Percentiles rank a stretch among this genome's conserved stretches.
Conservation (phyloP, 1,140 invertebrate genomes). For the Meloidogyne exigua region DNA sequence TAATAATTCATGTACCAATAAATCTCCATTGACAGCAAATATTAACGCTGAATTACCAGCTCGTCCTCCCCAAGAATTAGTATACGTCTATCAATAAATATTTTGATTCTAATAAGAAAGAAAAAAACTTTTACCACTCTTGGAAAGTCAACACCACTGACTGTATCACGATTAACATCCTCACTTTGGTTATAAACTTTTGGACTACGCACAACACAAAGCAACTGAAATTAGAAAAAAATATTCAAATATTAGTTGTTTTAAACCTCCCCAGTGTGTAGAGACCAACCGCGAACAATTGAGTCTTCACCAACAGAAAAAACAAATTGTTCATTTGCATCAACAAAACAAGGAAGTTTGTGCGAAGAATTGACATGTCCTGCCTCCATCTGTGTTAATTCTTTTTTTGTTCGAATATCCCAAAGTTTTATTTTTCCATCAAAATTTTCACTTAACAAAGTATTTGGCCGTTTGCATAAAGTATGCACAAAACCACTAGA, state of each 20-base stretch:
- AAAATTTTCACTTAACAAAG: slow-evolving; percentile 35
- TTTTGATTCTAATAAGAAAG: not conserved
- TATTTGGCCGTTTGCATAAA: slow-evolving; percentile 17
- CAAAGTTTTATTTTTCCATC: slow-evolving; percentile 38
- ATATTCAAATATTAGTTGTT: not conserved
- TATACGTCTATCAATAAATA: not conserved
- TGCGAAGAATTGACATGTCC: slow-evolving; percentile 33
- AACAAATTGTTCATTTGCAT: slow-evolving; percentile 31
- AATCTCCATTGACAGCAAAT: slow-evolving; percentile 30
- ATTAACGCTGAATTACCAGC: slow-evolving; percentile 32
- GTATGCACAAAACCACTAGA: slow-evolving; percentile 30
- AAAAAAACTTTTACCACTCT: slow-evolving; percentile 7
- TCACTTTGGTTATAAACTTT: not conserved
- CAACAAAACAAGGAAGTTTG: slow-evolving; percentile 38
- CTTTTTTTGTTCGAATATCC: slow-evolving; percentile 21
- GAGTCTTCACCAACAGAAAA: slow-evolving; percentile 36
- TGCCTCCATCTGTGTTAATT: slow-evolving; percentile 9
- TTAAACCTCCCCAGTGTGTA: slow-evolving; percentile 24
- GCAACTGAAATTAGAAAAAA: not conserved
- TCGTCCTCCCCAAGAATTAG: slow-evolving; percentile 25
- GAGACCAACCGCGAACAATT: slow-evolving; percentile 35
- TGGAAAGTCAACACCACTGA: slow-evolving; percentile 17
- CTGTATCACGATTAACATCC: not conserved
- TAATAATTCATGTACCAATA: slow-evolving; percentile 32
- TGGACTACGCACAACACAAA: slow-evolving; percentile 17